A percentile compares a stretch with the other conserved stretches of the same genome.
Conservation (phyloP, 2,888 invertebrate genomes). For the Ochropleura leucogaster region DNA sequence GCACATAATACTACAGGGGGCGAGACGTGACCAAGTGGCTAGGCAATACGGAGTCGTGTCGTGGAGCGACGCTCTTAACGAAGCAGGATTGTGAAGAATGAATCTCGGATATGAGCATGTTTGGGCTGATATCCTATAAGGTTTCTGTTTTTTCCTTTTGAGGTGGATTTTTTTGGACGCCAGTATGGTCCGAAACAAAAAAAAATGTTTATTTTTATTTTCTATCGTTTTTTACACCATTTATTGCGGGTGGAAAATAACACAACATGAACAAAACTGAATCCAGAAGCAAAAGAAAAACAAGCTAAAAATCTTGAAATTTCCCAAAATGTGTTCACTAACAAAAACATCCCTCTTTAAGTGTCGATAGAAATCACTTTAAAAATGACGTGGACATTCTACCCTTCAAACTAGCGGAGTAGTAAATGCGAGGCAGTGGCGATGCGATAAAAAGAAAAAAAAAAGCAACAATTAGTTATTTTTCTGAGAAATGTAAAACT, state of each 20-base stretch:
- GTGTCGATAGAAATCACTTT: slow-evolving; percentile 53
- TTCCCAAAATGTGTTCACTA: slow-evolving; percentile 36
- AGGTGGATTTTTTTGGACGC: too few relatives aligned
- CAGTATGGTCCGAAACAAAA: too few relatives aligned
- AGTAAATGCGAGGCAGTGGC: not conserved
- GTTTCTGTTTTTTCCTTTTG: too few relatives aligned
- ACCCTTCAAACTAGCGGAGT: not conserved
- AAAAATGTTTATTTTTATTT: too few relatives aligned
- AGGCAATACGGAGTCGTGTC: slow-evolving; percentile 1
- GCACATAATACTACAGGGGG: slow-evolving; percentile 32
- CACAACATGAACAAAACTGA: not conserved
- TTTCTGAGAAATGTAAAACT: not conserved
- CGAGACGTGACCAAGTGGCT: slow-evolving; percentile 56
- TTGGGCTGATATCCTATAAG: not conserved
- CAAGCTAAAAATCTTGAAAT: slow-evolving; percentile 15
- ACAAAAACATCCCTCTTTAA: slow-evolving; percentile 32
- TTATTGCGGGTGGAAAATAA: too few relatives aligned
- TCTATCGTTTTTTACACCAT: too few relatives aligned
- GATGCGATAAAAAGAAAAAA: not conserved
- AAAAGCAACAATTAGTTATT: too few relatives aligned
- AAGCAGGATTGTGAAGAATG: slow-evolving; percentile 26
- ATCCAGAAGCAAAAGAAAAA: slow-evolving; percentile 13
- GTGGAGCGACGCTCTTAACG: slow-evolving; percentile 6
- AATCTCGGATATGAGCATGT: not conserved
- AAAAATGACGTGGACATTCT: slow-evolving; percentile 32